Evolutionary conservation across 2,113 vertebrate species (phyloP).

Genomic region (Odobenus rosmarus): DNA sequence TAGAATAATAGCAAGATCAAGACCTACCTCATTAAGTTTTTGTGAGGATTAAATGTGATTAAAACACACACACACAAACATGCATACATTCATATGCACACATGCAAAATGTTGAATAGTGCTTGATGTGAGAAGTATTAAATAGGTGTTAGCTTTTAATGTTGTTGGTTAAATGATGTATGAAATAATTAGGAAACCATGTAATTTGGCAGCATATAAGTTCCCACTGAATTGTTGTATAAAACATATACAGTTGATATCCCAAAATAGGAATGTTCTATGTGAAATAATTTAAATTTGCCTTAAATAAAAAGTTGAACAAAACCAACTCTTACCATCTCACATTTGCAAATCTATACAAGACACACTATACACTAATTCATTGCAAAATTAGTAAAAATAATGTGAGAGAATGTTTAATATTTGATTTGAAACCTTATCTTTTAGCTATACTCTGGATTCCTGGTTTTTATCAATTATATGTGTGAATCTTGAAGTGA

Average conservation of each 20-base stretch:
- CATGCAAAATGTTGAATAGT: background rate
- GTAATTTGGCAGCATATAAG: background rate
- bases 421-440: background rate
- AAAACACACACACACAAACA: background rate
- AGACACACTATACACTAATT: background rate
- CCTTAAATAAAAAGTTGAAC: background rate
- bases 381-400: background rate
- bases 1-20: background rate
- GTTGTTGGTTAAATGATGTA: background rate
- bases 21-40: background rate
- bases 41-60: background rate
- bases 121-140: background rate
- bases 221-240: background rate
- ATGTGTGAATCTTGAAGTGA: background rate
- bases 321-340: background rate
- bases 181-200: background rate
- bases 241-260: background rate
- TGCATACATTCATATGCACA: background rate
- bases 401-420: background rate
- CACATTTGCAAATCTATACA: background rate
- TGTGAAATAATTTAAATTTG: background rate
- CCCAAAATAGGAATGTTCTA: background rate
- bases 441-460: background rate
- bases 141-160: background rate
- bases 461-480: background rate